These are phyloP conservation scores for Hesperophylax magnus DNA, from an alignment of 1,140 invertebrate species.

Conservation along the genomic window DNA sequence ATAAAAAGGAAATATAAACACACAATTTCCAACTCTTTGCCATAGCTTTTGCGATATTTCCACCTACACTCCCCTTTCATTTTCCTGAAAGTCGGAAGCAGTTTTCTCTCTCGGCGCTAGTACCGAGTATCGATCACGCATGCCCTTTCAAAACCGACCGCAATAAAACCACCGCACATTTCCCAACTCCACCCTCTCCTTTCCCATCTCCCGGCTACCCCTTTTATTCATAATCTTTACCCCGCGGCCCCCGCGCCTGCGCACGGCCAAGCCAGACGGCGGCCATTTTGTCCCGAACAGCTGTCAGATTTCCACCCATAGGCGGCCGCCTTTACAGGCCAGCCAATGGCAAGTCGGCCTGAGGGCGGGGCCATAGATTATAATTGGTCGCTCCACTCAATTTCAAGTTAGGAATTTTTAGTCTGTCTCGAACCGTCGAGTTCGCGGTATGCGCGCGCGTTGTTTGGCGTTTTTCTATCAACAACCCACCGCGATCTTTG, in stretches of 20 bases:
- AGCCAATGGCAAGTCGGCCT: conserved; percentile 6
- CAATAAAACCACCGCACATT: conserved; percentile 16
- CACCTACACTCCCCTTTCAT: no score
- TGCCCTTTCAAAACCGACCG: conserved; percentile 18
- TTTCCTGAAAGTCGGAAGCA: neutral
- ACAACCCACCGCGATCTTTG: neutral
- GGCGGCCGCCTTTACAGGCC: conserved; percentile 3
- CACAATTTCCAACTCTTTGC: no score
- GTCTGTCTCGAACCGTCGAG: conserved; percentile 33
- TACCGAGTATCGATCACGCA: conserved; percentile 11
- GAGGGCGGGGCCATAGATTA: conserved; percentile 9
- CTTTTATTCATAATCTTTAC: conserved; percentile 40
- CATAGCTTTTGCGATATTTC: no score
- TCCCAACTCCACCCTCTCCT: no score
- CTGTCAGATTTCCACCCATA: conserved; percentile 17
- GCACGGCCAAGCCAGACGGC: conserved; percentile 7
- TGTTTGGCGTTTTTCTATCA: neutral
- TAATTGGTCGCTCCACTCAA: conserved; percentile 16
- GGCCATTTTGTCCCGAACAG: conserved; percentile 41
- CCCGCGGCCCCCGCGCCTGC: conserved; percentile 2
- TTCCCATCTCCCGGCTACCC: neutral
- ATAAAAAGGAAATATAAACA: no score
- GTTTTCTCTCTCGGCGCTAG: neutral
- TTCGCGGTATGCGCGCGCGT: neutral
- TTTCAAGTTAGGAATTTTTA: conserved; percentile 29